phyloP scores from a whole-genome alignment of 2,113 vertebrate species.

The Heliornis fulica region DNA sequence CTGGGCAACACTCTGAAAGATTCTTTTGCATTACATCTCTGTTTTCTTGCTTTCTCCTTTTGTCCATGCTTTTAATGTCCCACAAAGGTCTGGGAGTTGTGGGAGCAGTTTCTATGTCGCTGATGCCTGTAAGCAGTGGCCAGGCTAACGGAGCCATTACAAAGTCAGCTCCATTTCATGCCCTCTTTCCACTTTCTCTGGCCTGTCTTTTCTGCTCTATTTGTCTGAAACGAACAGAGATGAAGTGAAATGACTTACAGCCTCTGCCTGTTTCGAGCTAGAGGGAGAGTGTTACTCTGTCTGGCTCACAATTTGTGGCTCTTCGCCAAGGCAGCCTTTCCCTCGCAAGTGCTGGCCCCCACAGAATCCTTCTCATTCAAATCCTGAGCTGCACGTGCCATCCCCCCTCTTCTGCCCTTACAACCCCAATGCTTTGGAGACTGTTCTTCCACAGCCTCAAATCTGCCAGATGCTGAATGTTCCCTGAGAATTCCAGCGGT shows the following conservation, averaged over 20 bases:
- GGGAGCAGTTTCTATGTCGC: neutral
- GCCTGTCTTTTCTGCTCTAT: conserved; percentile 65
- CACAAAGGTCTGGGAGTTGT: neutral
- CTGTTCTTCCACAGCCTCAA: neutral
- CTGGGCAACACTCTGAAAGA: neutral
- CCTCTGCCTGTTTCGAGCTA: neutral
- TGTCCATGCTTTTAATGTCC: neutral
- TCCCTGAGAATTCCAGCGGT: neutral
- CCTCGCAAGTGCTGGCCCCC: neutral
- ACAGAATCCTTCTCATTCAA: neutral
- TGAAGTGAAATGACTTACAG: conserved; percentile 53
- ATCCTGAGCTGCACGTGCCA: neutral
- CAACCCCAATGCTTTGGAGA: neutral
- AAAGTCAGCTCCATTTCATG: conserved; percentile 54
- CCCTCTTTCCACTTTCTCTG: conserved; percentile 51
- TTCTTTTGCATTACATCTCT: neutral
- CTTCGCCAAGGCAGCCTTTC: neutral
- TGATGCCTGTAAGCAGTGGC: neutral
- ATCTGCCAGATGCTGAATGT: neutral
- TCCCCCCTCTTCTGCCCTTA: neutral
- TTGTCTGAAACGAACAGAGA: conserved; percentile 65
- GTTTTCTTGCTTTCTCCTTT: neutral
- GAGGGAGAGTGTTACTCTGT: neutral
- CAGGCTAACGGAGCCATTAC: neutral
- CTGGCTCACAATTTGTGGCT: neutral